phyloP scores from a whole-genome alignment of 2,888 invertebrate genomes.

The Apamea anceps region DNA sequence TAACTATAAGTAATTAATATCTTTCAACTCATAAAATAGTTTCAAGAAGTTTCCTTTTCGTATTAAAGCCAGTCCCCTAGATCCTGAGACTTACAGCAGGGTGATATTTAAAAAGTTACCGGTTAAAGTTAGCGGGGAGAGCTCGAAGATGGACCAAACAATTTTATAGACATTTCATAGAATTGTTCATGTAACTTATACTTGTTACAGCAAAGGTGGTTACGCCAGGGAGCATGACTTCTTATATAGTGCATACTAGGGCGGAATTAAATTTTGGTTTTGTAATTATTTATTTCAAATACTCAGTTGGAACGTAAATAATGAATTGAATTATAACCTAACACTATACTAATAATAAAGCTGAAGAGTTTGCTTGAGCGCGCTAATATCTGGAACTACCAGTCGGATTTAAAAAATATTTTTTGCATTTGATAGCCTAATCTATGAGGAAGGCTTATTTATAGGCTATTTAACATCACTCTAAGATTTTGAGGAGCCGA shows the following conservation, averaged over 20 bases:
- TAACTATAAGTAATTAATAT: slow-evolving; percentile 44
- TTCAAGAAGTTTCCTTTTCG: slow-evolving; percentile 45
- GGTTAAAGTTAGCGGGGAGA: slow-evolving; percentile 49
- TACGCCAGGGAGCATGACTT: too few species aligned
- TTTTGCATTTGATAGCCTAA: not conserved
- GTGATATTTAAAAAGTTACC: slow-evolving; percentile 63
- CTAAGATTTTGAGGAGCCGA: too few species aligned
- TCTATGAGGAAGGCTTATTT: not conserved
- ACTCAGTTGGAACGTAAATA: not conserved
- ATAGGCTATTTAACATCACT: too few species aligned
- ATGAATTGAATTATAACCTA: not conserved
- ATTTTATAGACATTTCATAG: too few species aligned
- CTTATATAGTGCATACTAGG: slow-evolving; percentile 32
- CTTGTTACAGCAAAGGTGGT: too few species aligned
- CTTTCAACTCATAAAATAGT: slow-evolving; percentile 50
- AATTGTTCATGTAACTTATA: too few species aligned
- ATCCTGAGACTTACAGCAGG: slow-evolving; percentile 32
- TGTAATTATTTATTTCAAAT: slow-evolving; percentile 13
- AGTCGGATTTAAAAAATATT: not conserved
- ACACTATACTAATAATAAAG: too few species aligned
- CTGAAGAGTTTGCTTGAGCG: not conserved
- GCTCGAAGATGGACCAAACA: slow-evolving; percentile 53
- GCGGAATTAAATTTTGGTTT: slow-evolving; percentile 34
- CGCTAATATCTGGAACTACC: not conserved
- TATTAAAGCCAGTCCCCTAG: slow-evolving; percentile 40